Percentiles rank a stretch among this genome's conserved stretches.
These are phyloP conservation scores for Trichoplax adhaerens DNA, from an alignment of 37 sponge, comb jelly and placozoan genomes.

Conservation along the genomic window DNA sequence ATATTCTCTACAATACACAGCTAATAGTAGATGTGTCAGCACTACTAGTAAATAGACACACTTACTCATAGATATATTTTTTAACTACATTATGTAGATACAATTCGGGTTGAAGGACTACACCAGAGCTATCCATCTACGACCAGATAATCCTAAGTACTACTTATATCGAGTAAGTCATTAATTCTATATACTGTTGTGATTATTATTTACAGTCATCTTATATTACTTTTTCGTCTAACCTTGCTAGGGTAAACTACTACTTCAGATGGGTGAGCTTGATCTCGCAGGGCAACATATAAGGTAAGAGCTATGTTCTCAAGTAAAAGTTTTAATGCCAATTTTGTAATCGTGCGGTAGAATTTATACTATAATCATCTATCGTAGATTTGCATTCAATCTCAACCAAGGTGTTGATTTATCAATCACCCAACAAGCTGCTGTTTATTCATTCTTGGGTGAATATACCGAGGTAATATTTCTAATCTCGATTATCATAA, in stretches of 20 bases:
- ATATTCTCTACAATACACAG: too few relatives aligned
- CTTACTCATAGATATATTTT: too few relatives aligned
- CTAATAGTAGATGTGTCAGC: too few relatives aligned
- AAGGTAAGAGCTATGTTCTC: constrained; percentile 16
- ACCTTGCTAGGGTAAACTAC: constrained; percentile 40
- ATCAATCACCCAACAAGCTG: constrained; percentile 30
- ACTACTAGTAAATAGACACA: too few relatives aligned
- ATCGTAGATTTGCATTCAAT: constrained; percentile 7
- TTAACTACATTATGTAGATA: too few relatives aligned
- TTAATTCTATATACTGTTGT: too few relatives aligned
- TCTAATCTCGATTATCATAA: constrained; percentile 11
- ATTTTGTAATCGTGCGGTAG: background rate
- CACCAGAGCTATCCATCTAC: constrained; percentile 52
- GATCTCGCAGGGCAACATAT: constrained; percentile 40
- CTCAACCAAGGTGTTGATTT: constrained; percentile 16
- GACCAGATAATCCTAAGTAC: constrained; percentile 32
- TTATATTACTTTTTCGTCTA: too few relatives aligned
- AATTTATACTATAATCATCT: background rate
- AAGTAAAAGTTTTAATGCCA: background rate
- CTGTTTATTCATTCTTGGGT: constrained; percentile 64
- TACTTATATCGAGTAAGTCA: too few relatives aligned
- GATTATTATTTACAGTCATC: too few relatives aligned
- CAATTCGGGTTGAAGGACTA: constrained; percentile 18
- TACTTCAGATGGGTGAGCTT: constrained; percentile 42
- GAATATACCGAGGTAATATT: constrained; percentile 50